Evolutionary conservation across 1,140 invertebrate genomes (phyloP), one percentile per base, ranked within the genome.

Genomic region (Drosophila sechellia): DNA sequence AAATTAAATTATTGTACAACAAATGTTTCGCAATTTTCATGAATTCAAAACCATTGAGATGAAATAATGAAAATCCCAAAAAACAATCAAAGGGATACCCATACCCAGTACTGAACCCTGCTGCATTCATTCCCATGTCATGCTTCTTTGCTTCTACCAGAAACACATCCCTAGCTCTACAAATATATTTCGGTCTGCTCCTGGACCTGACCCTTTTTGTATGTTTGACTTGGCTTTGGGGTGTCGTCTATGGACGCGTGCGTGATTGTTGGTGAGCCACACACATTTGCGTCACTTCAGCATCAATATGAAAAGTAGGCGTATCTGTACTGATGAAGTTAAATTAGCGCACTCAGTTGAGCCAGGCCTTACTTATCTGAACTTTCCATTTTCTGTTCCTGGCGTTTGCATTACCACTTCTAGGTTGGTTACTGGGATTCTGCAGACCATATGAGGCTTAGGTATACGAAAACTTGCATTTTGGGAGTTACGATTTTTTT

Each of bases 31-130:
- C 63, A 89, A 84, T 89, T 90, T 90, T 79, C 61, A 52, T 79
- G 75, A 79, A 90, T 90, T 84, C 81, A 90, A 90, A 90, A 90
- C 74, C 85, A 90, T 85, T 90, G 85, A 90, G 64, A 76, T 90
- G 85, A 85, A 90, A 90, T 90, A 90, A 90, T 90, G 77, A 71
- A 90, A 90, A 90, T 90, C 85, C 85, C 70, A 81, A 90, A 90
- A 85, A 90, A 90, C 85, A 90, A 90, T 90, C 85, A 90, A 90
- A 90, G 75, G 74, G 60, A 85, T 85, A 85, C 75, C 71, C 70
- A 71, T 37, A 66, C 74, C 63, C 58, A 65, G 46, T 17, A 31
- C 53, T 43, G 39, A 75, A 53, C 72, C 60, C 61, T 37, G 46
- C 20, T 42, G 35, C 31, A 49, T 40, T 13, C 31, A 58, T 27